Base-by-base conservation (phyloP, 2,797 vertebrate species). In the Paramormyrops hopkinsi region DNA sequence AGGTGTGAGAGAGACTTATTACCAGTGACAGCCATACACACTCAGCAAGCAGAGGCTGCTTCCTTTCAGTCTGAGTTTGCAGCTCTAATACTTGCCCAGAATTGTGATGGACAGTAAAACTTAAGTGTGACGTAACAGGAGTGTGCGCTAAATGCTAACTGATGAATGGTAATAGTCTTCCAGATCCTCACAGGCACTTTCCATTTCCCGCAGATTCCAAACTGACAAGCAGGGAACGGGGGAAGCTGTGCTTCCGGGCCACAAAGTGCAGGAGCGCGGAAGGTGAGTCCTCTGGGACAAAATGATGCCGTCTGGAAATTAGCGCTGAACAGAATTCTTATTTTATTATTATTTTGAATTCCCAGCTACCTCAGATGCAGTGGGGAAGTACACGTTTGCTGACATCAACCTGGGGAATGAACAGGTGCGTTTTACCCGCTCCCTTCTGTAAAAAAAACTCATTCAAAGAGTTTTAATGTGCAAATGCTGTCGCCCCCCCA, bases 361-460 rank as follows among this genome's bases (percentile, higher is more conserved):
- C 48, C 25, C n/a, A 96, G 96, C 90, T 93, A 89, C 92, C 73
- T 92, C 91, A 53, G 92, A 92, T 4, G 54, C 91, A 17, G 87
- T 91, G 90, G 95, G 96, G 91, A 97, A 96, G 89, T 97, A 97
- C 91, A 98, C 95, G 0, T 99, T 99, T 96, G 97, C 97, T 90
- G 98, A 99, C 92, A 96, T 99, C 88, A 97, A 97, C 92, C 97
- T 99, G 91, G 97, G 98, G 94, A 97, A 95, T 59, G 98, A 99
- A 92, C 97, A 97, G 97, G 98, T 99, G 96, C 91, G 89, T 88
- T 50, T 73, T 6, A 19, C 54, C 17, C 51, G 2, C 1, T 7
- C 3, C 11, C 12, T 69, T 46, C 84, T 44, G 73, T 54, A 48
- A 50, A 54, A 19, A 19, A 53, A 59, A 29, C 25, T 1, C 12